Conservation (phyloP, 2,113 vertebrate species). For the Bufo gargarizans region DNA sequence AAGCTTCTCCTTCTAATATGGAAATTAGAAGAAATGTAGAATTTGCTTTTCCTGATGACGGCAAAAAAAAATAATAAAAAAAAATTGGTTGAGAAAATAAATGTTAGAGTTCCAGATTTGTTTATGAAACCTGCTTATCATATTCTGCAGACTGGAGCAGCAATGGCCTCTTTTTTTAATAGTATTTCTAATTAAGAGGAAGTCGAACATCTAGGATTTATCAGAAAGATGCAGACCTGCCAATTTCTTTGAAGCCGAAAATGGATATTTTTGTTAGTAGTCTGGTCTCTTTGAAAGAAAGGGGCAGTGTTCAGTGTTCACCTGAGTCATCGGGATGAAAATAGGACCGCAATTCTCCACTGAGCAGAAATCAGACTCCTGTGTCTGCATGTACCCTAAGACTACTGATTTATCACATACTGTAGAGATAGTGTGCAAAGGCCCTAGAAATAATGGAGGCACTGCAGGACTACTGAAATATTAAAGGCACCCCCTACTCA, state of each 20-base stretch:
- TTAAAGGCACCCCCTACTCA: too few species aligned
- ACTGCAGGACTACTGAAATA: too few species aligned
- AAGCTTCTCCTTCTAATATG: not conserved
- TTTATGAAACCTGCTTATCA: slow-evolving; percentile 51
- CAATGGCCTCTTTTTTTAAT: slow-evolving; percentile 39
- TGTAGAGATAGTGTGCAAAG: not conserved
- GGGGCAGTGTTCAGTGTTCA: not conserved
- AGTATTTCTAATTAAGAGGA: slow-evolving; percentile 50
- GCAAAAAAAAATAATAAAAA: slow-evolving; percentile 64
- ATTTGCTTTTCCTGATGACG: slow-evolving; percentile 51
- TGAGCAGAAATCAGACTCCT: not conserved
- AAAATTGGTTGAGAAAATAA: slow-evolving; percentile 39
- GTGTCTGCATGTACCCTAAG: not conserved
- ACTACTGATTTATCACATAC: not conserved
- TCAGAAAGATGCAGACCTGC: not conserved
- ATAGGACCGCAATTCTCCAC: not conserved
- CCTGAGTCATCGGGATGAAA: slow-evolving; percentile 43
- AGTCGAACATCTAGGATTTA: slow-evolving; percentile 8
- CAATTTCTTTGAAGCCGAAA: slow-evolving; percentile 23
- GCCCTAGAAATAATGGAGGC: not conserved
- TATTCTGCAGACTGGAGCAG: slow-evolving; percentile 53
- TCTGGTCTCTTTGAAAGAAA: not conserved
- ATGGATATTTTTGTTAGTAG: slow-evolving; percentile 52
- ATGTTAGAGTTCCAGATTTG: not conserved
- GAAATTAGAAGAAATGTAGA: slow-evolving; percentile 12